Base-by-base conservation (phyloP, 2,113 vertebrate species). In the Oryzias melastigma region DNA sequence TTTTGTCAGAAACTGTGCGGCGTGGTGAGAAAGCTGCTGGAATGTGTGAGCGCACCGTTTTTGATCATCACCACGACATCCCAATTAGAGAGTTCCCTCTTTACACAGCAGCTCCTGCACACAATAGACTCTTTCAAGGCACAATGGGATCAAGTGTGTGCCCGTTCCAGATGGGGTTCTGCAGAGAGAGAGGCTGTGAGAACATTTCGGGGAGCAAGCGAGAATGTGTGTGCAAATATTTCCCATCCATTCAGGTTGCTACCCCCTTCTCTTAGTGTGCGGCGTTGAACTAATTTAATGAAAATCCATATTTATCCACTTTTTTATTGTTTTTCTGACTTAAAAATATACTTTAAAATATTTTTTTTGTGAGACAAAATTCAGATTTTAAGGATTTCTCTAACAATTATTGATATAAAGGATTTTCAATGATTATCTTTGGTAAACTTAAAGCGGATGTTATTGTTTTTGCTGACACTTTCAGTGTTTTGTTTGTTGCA, bases 401-500 rank as follows among this genome's bases (percentile, higher is more conserved):
- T 2, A 29, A n/a, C n/a, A n/a, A n/a, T n/a, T n/a, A n/a, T n/a
- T n/a, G n/a, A n/a, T n/a, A n/a, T n/a, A n/a, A n/a, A n/a, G n/a
- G n/a, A n/a, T n/a, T n/a, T n/a, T n/a, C n/a, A n/a, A n/a, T n/a
- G n/a, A n/a, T n/a, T n/a, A n/a, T n/a, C n/a, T n/a, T n/a, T n/a
- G n/a, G n/a, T n/a, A n/a, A n/a, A n/a, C n/a, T n/a, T n/a, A n/a
- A n/a, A n/a, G n/a, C n/a, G n/a, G n/a, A n/a, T n/a, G n/a, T n/a
- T n/a, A 7, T 29, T 7, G 7, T 29, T 46, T 18, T 5, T 60
- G 63, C 61, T 46, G 44, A 57, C 65, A 61, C 41, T 70, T 61
- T 71, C 55, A 71, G 59, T 76, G 71, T 53, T 68, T 20, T 65
- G 69, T 73, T 63, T 85, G 71, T 72, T 77, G 46, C 88, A 98